phyloP scores from a whole-genome alignment of 2,113 vertebrate genomes.

The Eulemur rufifrons region DNA sequence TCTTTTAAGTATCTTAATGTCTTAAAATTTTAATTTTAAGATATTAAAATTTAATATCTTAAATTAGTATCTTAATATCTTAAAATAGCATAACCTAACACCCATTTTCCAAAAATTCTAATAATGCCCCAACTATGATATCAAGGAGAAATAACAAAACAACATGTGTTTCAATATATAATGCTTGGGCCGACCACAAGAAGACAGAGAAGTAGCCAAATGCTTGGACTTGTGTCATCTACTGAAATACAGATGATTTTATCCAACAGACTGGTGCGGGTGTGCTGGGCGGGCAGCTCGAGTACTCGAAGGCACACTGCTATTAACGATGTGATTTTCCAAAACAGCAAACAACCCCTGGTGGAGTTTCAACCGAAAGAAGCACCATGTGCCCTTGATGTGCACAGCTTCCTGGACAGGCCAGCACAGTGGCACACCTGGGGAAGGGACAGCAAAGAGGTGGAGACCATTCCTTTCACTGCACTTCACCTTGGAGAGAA shows the following conservation, averaged over 20 bases:
- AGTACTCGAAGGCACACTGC: neutral
- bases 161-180: neutral
- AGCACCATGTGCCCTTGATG: neutral
- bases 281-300: neutral
- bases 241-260: neutral
- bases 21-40: too few species aligned
- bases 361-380: neutral
- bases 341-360: neutral
- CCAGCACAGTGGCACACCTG: neutral
- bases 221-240: neutral
- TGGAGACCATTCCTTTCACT: neutral
- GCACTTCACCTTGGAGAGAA: neutral
- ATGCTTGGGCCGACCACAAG: neutral
- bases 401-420: neutral
- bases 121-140: neutral
- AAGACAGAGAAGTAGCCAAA: neutral
- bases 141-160: neutral
- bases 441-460: neutral
- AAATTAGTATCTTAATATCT: neutral
- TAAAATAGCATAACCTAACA: neutral
- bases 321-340: neutral
- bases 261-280: neutral
- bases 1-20: too few species aligned
- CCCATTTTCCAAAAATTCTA: neutral
- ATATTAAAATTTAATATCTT: too few species aligned